Conservation (phyloP, 2,113 vertebrate species). For the Apteryx owenii region DNA sequence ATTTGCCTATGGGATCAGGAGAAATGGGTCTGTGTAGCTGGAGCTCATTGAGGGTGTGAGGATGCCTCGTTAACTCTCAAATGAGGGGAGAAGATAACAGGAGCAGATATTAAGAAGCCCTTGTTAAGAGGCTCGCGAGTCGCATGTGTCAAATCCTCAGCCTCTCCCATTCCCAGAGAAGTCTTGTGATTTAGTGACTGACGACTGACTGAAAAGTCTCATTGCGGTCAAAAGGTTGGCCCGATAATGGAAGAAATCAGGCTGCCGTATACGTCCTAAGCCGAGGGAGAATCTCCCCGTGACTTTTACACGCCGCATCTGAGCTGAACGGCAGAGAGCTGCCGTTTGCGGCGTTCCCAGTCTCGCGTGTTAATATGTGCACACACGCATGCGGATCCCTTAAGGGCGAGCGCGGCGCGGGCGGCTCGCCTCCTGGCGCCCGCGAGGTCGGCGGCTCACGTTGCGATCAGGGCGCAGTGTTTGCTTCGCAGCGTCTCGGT, state of each 20-base stretch:
- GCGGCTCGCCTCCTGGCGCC: neutral
- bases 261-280: rapidly evolving
- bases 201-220: neutral
- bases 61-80: constrained; percentile 46
- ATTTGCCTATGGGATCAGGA: neutral
- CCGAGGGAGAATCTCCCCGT: neutral
- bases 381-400: constrained; percentile 51
- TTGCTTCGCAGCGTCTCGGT: neutral
- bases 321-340: neutral
- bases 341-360: constrained; percentile 9
- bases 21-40: neutral
- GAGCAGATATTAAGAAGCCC: neutral
- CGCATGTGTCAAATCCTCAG: neutral
- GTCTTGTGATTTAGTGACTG: neutral
- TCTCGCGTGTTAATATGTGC: neutral
- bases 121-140: constrained; percentile 1
- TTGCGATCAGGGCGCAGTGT: neutral
- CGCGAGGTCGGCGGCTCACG: neutral
- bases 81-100: constrained; percentile 17
- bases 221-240: neutral
- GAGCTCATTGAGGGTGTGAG: neutral
- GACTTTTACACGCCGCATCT: neutral
- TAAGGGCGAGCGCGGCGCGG: neutral
- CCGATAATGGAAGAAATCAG: neutral
- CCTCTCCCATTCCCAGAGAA: neutral